A percentile compares a stretch with the other conserved stretches of the same genome.
These are phyloP conservation scores for Coreius guichenoti DNA, from an alignment of 2,797 vertebrate genomes.

Conservation along the genomic window DNA sequence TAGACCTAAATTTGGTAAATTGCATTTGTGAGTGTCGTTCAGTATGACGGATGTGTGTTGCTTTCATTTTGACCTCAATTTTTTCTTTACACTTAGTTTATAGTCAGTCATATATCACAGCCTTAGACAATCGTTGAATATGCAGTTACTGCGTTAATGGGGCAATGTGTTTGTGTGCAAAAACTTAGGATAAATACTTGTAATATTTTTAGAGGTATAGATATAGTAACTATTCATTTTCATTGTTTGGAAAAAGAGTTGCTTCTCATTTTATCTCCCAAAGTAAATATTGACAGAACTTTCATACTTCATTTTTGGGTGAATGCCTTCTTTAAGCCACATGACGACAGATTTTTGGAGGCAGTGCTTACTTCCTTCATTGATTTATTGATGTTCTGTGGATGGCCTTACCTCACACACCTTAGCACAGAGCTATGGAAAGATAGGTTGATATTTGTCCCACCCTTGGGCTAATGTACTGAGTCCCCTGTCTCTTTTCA, in stretches of 20 bases:
- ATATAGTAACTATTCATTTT: background rate
- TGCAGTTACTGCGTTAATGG: background rate
- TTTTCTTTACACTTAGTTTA: background rate
- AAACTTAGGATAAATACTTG: background rate
- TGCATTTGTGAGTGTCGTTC: background rate
- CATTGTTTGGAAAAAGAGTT: background rate
- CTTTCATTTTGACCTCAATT: background rate
- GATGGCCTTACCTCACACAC: conserved; percentile 22
- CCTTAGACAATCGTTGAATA: background rate
- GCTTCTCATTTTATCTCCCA: background rate
- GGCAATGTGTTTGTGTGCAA: background rate
- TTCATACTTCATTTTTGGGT: background rate
- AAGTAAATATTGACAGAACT: background rate
- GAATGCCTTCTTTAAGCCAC: background rate
- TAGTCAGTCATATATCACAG: background rate
- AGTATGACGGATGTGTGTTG: background rate
- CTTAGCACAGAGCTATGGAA: conserved; percentile 21
- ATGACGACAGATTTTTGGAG: background rate
- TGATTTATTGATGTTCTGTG: conserved; percentile 14
- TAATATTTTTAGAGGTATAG: background rate
- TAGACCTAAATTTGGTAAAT: background rate
- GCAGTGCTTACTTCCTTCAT: conserved; percentile 17
- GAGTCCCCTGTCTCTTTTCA: conserved; percentile 74
- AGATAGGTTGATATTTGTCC: conserved; percentile 26
- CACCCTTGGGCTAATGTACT: conserved; percentile 39